Evolutionary conservation across 2,797 vertebrate species (phyloP).

Genomic region (Schizothorax lantsangensis): DNA sequence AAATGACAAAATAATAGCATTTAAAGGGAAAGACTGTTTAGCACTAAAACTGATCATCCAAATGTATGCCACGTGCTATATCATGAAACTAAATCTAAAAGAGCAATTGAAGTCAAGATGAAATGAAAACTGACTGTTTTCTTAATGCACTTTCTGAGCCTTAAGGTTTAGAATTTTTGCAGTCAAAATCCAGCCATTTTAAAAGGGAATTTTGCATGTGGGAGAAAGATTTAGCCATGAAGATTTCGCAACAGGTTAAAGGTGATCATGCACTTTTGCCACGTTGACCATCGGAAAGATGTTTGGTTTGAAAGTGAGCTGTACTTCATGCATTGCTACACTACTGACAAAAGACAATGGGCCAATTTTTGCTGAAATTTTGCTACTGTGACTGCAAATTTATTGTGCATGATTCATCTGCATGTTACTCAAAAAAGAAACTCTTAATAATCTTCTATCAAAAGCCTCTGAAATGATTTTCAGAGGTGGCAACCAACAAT

Average conservation of each 20-base stretch:
- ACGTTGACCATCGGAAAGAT: not conserved
- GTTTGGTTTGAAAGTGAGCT: not conserved
- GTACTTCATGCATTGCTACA: not conserved
- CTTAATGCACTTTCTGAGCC: not conserved
- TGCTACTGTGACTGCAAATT: not conserved
- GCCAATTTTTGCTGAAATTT: not conserved
- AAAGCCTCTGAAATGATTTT: not conserved
- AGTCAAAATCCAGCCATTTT: too few relatives aligned
- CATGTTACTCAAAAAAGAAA: not conserved
- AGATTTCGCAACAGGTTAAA: not conserved
- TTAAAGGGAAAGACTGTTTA: slow-evolving; percentile 27
- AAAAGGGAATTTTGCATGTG: not conserved
- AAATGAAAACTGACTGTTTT: not conserved
- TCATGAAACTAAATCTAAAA: not conserved
- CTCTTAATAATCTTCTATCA: not conserved
- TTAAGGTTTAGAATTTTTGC: not conserved
- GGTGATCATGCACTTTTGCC: not conserved
- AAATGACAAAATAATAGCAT: not conserved
- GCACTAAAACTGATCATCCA: not conserved
- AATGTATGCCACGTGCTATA: not conserved
- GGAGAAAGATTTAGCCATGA: not conserved
- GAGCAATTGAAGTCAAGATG: not conserved
- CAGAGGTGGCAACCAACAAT: not conserved
- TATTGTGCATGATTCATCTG: not conserved
- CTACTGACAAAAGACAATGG: not conserved